Evolutionary conservation across 2,888 invertebrate species (phyloP), one percentile per base, ranked within the genome.

Genomic region (Belgica antarctica): DNA sequence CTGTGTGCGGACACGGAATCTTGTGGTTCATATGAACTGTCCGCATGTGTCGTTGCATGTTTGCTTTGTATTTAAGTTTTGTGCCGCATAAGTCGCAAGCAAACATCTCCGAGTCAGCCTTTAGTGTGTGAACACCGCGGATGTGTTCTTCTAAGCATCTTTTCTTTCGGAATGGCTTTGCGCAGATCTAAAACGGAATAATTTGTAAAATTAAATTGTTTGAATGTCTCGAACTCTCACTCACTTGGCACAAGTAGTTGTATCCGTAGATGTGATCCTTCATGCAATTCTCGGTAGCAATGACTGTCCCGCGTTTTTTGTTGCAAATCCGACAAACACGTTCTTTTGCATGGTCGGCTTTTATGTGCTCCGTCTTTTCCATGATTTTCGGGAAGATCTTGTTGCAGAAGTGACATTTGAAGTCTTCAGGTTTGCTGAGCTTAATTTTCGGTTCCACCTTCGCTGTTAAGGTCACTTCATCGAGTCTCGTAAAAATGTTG

Each of bases 361-460:
- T 52, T 8, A 52, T n/a, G 52, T 52, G 52, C 2, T 12, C 2
- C 5, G 17, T 22, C 52, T 52, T 52, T 8, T 22, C 19, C 8
- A 8, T 8, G 4, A 52, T 52, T 17, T 52, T 52, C 12, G 7
- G 8, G 52, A 52, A 52, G 22, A 52, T n/a, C 22, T 52, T 17
- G 52, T 52, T 52, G 22, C 52, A 52, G 22, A 52, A 19, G 52
- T 22, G 22, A 22, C 52, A 52, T 7, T 17, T 5, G 22, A 19
- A 52, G 22, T 52, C 52, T 52, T 52, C 19, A 52, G 3, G 19
- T 52, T 52, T 52, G n/a, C n/a, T n/a, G n/a, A n/a, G n/a, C n/a
- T n/a, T n/a, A n/a, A n/a, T n/a, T n/a, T n/a, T n/a, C n/a, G n/a
- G n/a, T n/a, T n/a, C n/a, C n/a, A n/a, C n/a, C n/a, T n/a, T n/a